Percentiles rank a stretch among this genome's conserved stretches.
phyloP scores from a whole-genome alignment of 2,888 invertebrate species.

The Aproaerema taeniolella region DNA sequence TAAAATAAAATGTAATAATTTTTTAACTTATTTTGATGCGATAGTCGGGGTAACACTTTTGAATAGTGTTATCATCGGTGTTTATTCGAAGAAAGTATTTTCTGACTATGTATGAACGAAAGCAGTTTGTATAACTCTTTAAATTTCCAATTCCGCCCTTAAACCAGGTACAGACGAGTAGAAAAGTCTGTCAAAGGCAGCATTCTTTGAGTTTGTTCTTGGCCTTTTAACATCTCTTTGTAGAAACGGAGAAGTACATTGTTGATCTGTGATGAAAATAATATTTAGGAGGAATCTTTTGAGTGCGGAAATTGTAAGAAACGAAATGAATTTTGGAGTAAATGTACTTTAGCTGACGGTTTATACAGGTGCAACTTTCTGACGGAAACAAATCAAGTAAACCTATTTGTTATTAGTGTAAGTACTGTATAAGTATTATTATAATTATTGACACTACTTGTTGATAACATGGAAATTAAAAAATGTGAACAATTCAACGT shows the following conservation, averaged over 20 bases:
- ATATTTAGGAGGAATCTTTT: constrained; percentile 51
- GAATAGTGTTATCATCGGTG: constrained; percentile 14
- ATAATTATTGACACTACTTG: constrained; percentile 71
- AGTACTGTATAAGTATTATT: constrained; percentile 70
- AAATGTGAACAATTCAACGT: constrained; percentile 55
- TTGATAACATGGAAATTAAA: constrained; percentile 67
- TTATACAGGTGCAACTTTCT: constrained; percentile 48
- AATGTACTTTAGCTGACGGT: constrained; percentile 40
- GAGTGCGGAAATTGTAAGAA: constrained; percentile 46
- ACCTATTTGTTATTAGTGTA: constrained; percentile 61
- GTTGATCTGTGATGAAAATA: constrained; percentile 70
- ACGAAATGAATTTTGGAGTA: constrained; percentile 38
- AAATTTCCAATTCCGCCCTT: constrained; percentile 47
- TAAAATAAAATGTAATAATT: constrained; percentile 52
- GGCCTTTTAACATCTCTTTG: too few relatives aligned
- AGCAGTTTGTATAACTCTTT: constrained; percentile 38
- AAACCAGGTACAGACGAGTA: too few relatives aligned
- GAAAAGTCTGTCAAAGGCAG: too few relatives aligned
- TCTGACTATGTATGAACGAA: constrained; percentile 34
- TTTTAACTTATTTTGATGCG: constrained; percentile 49
- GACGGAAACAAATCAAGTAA: constrained; percentile 53
- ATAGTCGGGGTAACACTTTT: constrained; percentile 29
- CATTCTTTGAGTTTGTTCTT: too few relatives aligned
- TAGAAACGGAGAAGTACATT: constrained; percentile 66
- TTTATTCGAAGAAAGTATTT: constrained; percentile 37